phyloP scores from a whole-genome alignment of 37 sponge, comb jelly and placozoan species.

The Diacarnus erythraeanus region DNA sequence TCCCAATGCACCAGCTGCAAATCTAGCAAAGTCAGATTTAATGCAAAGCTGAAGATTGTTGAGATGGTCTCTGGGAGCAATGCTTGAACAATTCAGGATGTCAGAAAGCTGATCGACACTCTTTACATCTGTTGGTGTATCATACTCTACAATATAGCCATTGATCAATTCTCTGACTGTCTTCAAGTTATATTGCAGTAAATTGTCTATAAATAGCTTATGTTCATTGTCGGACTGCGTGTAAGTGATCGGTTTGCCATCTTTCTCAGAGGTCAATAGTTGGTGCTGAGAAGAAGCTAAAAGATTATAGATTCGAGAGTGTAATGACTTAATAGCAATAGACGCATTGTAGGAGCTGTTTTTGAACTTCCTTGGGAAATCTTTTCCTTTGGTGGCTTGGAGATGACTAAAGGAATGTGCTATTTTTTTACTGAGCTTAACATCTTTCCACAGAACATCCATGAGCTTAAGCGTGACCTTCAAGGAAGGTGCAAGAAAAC shows the following conservation, averaged over 20 bases:
- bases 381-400: not conserved
- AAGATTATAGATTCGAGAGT: not conserved
- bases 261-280: not conserved
- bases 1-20: slow-evolving; percentile 7
- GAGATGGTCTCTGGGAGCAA: not conserved
- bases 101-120: not conserved
- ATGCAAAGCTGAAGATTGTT: not conserved
- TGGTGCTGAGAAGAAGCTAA: not conserved
- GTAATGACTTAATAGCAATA: not conserved
- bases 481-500: not conserved
- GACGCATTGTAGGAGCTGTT: not conserved
- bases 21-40: not conserved
- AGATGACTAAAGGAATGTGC: not conserved
- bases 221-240: not conserved
- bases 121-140: not conserved
- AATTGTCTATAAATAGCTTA: not conserved
- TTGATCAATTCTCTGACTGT: not conserved
- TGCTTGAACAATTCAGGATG: not conserved
- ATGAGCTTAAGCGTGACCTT: not conserved
- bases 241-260: slow-evolving; percentile 48
- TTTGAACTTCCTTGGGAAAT: not conserved
- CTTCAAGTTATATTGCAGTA: slow-evolving; percentile 22
- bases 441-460: not conserved
- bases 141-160: not conserved
- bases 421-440: not conserved